Evolutionary conservation across 2,888 invertebrate genomes (phyloP).

Genomic region (Trimorus sp.): DNA sequence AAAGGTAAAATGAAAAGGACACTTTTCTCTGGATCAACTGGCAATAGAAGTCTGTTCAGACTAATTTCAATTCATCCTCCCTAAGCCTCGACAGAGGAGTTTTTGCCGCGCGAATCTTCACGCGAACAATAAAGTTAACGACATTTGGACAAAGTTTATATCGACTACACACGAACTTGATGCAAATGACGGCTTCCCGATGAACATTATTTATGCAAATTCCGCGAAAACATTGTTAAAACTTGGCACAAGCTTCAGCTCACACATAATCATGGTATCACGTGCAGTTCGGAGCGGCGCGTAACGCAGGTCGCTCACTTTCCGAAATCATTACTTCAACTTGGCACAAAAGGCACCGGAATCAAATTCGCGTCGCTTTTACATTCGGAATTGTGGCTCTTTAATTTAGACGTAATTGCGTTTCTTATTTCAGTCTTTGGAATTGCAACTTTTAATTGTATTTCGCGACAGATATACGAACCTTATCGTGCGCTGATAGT

Average conservation of each 20-base stretch:
- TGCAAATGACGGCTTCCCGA: slow-evolving; percentile 6
- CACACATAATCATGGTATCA: not conserved
- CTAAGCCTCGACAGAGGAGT: not conserved
- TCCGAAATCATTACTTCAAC: not conserved
- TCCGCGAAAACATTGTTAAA: slow-evolving; percentile 12
- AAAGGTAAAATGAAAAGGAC: too few species aligned
- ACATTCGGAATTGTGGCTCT: not conserved
- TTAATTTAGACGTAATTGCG: too few species aligned
- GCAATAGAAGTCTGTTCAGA: too few species aligned
- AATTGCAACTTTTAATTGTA: too few species aligned
- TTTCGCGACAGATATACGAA: too few species aligned
- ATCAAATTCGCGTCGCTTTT: not conserved
- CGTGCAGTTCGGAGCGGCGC: not conserved
- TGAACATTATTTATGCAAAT: slow-evolving; percentile 16
- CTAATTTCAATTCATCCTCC: not conserved
- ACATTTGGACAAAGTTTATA: slow-evolving; percentile 7
- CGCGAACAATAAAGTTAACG: slow-evolving; percentile 4
- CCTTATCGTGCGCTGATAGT: too few species aligned
- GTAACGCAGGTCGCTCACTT: not conserved
- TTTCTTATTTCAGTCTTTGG: too few species aligned
- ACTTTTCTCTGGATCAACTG: too few species aligned
- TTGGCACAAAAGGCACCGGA: not conserved
- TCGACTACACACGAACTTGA: slow-evolving; percentile 11
- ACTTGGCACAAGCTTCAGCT: slow-evolving; percentile 3
- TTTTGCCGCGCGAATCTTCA: slow-evolving; percentile 1